Conservation (phyloP, 2,113 vertebrate genomes). For the Terrapene triunguis region DNA sequence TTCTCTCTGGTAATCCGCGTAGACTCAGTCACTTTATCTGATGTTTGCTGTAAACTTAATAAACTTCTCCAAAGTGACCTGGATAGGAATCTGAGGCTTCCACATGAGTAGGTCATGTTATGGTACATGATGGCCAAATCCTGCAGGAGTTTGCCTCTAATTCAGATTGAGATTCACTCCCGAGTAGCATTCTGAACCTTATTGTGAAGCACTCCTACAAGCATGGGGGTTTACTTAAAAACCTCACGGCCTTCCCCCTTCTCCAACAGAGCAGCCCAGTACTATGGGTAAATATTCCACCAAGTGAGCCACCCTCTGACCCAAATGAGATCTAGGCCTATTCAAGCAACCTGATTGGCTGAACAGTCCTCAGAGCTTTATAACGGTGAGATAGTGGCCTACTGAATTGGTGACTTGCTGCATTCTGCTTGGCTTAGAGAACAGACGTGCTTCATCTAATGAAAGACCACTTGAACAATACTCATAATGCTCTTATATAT, state of each 20-base stretch:
- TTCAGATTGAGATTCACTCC: neutral
- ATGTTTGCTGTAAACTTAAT: neutral
- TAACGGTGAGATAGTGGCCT: neutral
- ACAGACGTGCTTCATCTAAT: rapidly evolving
- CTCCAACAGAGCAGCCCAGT: neutral
- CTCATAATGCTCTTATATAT: neutral
- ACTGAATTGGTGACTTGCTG: neutral
- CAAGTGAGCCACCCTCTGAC: neutral
- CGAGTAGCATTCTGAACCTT: neutral
- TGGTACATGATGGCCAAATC: rapidly evolving
- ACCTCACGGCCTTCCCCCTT: neutral
- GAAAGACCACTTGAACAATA: neutral
- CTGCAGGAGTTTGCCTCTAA: neutral
- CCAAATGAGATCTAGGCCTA: rapidly evolving
- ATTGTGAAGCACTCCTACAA: rapidly evolving
- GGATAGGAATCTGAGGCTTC: rapidly evolving
- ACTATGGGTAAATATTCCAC: neutral
- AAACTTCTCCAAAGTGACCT: neutral
- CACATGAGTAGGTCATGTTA: rapidly evolving
- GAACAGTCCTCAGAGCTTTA: rapidly evolving
- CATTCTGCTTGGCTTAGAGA: neutral
- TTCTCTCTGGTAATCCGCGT: rapidly evolving
- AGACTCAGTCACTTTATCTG: rapidly evolving
- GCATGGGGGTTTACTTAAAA: neutral
- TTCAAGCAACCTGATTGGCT: neutral